A percentile compares a stretch with the other conserved stretches of the same genome.
These are phyloP conservation scores for Hestina assimilis DNA, from an alignment of 1,140 invertebrate genomes.

Conservation along the genomic window DNA sequence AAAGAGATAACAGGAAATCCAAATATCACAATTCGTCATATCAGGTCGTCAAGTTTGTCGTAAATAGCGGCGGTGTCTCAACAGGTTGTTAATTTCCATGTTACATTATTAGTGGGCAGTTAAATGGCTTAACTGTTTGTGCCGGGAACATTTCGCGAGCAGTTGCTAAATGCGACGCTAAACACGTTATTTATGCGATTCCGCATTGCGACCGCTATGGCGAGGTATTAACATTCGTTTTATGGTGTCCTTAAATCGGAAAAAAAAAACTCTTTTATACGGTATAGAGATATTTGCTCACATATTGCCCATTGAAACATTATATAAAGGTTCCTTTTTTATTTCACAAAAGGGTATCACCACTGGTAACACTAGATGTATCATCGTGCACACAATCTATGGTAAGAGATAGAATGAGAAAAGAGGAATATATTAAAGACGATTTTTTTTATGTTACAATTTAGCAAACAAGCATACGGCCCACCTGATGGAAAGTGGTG, in stretches of 20 bases:
- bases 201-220: conserved; percentile 32
- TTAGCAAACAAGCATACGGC: too few species aligned
- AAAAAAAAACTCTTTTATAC: too few species aligned
- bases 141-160: conserved; percentile 25
- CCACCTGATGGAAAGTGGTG: too few species aligned
- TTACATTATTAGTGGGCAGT: conserved; percentile 26
- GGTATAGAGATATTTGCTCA: too few species aligned
- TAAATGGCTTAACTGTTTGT: conserved; percentile 27
- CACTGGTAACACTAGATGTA: too few species aligned
- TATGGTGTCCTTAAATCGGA: conserved; percentile 9
- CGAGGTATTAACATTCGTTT: conserved; percentile 19
- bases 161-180: conserved; percentile 30
- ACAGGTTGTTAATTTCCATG: conserved; percentile 21
- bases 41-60: background rate
- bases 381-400: too few species aligned
- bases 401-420: too few species aligned
- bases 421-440: too few species aligned
- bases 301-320: too few species aligned
- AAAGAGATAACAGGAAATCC: conserved; percentile 7
- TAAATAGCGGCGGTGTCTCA: conserved; percentile 15
- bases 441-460: too few species aligned
- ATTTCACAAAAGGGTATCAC: too few species aligned
- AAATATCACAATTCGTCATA: background rate
- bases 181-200: conserved; percentile 32
- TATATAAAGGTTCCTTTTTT: too few species aligned